These are phyloP conservation scores for Chaenogobius annularis DNA, from an alignment of 2,113 vertebrate species.

Conservation along the genomic window DNA sequence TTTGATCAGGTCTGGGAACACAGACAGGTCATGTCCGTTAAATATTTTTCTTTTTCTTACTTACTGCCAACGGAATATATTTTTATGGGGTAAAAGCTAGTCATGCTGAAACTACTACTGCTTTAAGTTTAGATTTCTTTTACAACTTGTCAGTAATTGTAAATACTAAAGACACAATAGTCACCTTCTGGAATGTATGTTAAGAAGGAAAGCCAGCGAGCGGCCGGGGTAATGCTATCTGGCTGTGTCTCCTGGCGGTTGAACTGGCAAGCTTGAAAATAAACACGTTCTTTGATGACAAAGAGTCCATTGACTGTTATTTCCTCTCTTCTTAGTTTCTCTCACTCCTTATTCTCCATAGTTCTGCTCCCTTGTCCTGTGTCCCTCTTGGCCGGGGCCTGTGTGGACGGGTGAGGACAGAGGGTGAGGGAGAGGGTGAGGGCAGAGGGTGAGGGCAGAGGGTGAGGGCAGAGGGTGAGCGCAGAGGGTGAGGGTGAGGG, in stretches of 20 bases:
- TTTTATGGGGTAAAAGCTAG: not conserved
- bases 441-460: constrained; percentile 33
- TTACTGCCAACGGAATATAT: not conserved
- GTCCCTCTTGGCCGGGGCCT: constrained; percentile 46
- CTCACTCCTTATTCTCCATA: constrained; percentile 71
- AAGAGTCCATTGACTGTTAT: constrained; percentile 82
- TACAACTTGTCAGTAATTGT: constrained; percentile 45
- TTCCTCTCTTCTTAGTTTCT: constrained; percentile 69
- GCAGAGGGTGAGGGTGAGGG: constrained; percentile 44
- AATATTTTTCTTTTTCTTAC: no score
- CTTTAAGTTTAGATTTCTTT: constrained; percentile 13
- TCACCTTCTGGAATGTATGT: constrained; percentile 11
- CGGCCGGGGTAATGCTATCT: constrained; percentile 57
- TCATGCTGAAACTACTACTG: not conserved
- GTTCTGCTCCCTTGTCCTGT: constrained; percentile 53
- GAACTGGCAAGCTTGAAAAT: constrained; percentile 80
- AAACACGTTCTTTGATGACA: constrained; percentile 82
- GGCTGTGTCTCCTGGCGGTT: constrained; percentile 75
- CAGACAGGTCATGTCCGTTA: no score
- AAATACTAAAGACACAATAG: constrained; percentile 6
- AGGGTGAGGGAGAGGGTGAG: constrained; percentile 56
- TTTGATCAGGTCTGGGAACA: no score
- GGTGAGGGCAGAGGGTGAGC: constrained; percentile 52
- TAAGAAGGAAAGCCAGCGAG: constrained; percentile 26
- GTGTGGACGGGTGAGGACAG: constrained; percentile 54